Evolutionary conservation across 23 tunicate genomes (phyloP).

Genomic region (Trididemnum clinides): DNA sequence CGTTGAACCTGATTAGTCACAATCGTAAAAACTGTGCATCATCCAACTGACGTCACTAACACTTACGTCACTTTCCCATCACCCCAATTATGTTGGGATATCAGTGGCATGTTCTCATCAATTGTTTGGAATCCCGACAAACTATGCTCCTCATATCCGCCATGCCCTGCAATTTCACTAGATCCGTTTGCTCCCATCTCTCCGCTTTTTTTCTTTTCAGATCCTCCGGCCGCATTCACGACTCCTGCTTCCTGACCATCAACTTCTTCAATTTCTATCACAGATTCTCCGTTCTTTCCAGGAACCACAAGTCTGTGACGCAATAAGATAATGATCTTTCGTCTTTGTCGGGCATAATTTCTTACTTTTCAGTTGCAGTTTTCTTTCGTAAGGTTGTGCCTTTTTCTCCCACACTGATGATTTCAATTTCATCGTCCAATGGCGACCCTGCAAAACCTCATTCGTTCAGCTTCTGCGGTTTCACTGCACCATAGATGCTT

Average conservation of each 20-base stretch:
- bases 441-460: slow-evolving; percentile 80
- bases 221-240: slow-evolving; percentile 30
- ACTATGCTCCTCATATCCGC: background rate
- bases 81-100: slow-evolving; percentile 66
- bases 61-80: slow-evolving; percentile 77
- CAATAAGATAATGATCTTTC: background rate
- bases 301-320: slow-evolving; percentile 55
- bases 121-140: slow-evolving; percentile 38
- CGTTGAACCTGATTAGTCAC: slow-evolving; percentile 54
- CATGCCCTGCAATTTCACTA: background rate
- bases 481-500: no score
- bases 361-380: slow-evolving; percentile 32
- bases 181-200: no score
- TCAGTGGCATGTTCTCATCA: slow-evolving; percentile 54
- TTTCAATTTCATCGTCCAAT: slow-evolving; percentile 87
- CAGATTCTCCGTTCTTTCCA: slow-evolving; percentile 57
- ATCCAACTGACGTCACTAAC: background rate
- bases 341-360: no score
- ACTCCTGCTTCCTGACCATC: background rate
- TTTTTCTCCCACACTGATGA: slow-evolving; percentile 88
- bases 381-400: slow-evolving; percentile 75
- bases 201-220: background rate
- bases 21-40: background rate
- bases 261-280: slow-evolving; percentile 66
- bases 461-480: no score